Conservation (phyloP, 2,113 vertebrate genomes). For the Pithys albifrons region DNA sequence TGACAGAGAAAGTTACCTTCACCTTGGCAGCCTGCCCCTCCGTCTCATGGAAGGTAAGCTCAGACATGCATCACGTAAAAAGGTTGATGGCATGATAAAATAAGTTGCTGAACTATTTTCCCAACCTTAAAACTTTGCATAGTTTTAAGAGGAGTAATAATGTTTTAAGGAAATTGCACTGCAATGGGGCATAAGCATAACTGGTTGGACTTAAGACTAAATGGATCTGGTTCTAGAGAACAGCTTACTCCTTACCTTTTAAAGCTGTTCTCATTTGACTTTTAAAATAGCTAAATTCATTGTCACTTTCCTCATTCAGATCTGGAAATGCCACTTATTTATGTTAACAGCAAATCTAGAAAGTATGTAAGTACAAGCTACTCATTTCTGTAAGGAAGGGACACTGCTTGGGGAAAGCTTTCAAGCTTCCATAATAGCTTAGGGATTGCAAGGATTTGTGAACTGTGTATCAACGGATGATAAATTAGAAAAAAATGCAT, state of each 20-base stretch:
- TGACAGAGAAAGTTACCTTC: constrained; percentile 57
- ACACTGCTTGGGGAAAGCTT: not conserved
- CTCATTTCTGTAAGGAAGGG: not conserved
- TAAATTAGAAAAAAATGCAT: not conserved
- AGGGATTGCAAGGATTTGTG: not conserved
- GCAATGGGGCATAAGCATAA: not conserved
- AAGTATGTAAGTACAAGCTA: not conserved
- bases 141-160: not conserved
- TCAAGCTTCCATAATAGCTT: not conserved
- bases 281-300: not conserved
- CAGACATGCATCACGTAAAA: not conserved
- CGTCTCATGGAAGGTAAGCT: constrained; percentile 33
- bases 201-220: not conserved
- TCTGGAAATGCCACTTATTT: not conserved
- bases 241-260: not conserved
- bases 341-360: not conserved
- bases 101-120: not conserved
- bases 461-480: not conserved
- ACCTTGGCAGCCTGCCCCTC: constrained; percentile 38
- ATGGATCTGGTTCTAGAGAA: not conserved
- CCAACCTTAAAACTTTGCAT: not conserved
- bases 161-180: not conserved
- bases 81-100: not conserved
- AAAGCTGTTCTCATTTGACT: not conserved
- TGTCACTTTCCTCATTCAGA: not conserved